Base-by-base conservation (phyloP, 2,888 invertebrate species). In the Aspidiotus rigidus region DNA sequence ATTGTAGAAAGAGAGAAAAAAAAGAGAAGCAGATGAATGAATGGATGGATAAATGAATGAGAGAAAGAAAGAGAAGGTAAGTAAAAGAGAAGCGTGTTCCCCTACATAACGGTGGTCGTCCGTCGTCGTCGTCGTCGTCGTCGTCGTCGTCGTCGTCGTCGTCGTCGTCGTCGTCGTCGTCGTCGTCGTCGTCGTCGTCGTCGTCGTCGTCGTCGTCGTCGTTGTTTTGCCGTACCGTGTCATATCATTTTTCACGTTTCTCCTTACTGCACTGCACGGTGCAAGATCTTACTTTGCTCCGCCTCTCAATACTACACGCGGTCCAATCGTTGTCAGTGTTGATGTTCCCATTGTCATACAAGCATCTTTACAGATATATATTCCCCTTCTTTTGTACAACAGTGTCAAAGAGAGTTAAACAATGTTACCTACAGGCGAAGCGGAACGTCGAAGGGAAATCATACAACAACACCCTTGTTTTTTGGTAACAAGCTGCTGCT, bases 401-500 rank as follows among this genome's bases (percentile, higher is more conserved):
- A 67, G 67, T 67, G 67, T 67, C 67, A 67, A 67, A 60, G 57
- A 67, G 67, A 67, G 67, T 60, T 67, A 60, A 67, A 67, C 67
- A 67, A 67, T 67, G 67, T 67, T 28, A 67, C 59, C 53, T 13
- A 60, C 41, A 11, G 67, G 59, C 59, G 41, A 11, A 10, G 64
- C 40, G 64, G 41, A 17, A 55, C 64, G 67, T 67, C 57, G 67
- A 49, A 53, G 67, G 60, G 67, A 67, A 67, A 53, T 67, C 59
- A 67, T 67, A 67, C 67, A 67, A 64, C 64, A 64, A 67, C 67
- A 67, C 67, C 67, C 67, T 67, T 67, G 67, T 67, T 67, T 67
- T 55, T 60, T 59, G 67, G 67, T 67, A 67, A 67, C 67, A 67
- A 67, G 67, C 67, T 67, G 67, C 66, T 66, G 66, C 60, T 60